Base-by-base conservation (phyloP, 1,140 invertebrate genomes). In the Drosophila insularis region DNA sequence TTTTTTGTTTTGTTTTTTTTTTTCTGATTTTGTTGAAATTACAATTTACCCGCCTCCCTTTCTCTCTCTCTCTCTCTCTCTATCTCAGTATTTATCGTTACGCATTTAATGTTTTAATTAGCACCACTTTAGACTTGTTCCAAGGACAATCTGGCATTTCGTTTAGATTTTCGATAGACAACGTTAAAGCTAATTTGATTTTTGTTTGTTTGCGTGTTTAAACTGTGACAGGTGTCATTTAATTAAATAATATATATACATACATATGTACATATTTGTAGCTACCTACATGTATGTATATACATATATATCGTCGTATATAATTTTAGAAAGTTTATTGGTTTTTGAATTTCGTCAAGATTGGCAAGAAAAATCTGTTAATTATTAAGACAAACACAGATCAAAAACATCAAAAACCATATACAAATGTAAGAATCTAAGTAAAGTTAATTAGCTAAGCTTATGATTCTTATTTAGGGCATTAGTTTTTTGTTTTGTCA, bases 21-120 rank as follows among this genome's bases (percentile, higher is more conserved):
- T 35, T 37, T 56, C 21, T n/a, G 14, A 37, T 32, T 21, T 14
- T 53, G 53, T 58, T 50, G 19, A 32, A 63, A 63, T 70, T 50
- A 77, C 55, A 35, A 50, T 50, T 46, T 46, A 46, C 0, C 40
- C 40, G 8, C 17, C 43, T 7, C 5, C 5, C 40, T 17, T 1
- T 10, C 43, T 4, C 40, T 43, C 40, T 0, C 14, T 8, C 43
- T 27, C 14, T 8, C 40, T 17, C 40, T 7, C 40, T 7, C 13
- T 43, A 14, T 69, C 54, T 66, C 35, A 40, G 60, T 62, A 62
- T 71, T 75, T 81, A 50, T 21, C 61, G 78, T 63, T 81, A 78
- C 84, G 84, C 84, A 89, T 89, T 87, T 89, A 89, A 89, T 87
- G 84, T 89, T 89, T 87, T 87, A 87, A 87, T 87, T 89, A 84